A percentile compares a stretch with the other conserved stretches of the same genome.
Evolutionary conservation across 2,888 invertebrate species (phyloP).

Genomic region (Sesamia inferens): DNA sequence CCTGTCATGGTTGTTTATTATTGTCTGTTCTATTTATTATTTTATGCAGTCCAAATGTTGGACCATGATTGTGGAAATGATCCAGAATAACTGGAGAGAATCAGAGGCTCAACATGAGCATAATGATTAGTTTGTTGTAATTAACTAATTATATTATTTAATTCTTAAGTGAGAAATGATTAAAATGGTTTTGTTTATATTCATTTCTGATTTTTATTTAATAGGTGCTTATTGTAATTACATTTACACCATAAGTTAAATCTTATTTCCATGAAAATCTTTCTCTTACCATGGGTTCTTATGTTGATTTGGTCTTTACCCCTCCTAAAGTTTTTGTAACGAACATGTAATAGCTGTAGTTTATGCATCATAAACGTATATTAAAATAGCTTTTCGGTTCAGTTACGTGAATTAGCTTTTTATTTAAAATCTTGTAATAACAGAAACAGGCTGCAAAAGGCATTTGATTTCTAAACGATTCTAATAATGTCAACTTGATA

Average conservation of each 20-base stretch:
- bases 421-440: neutral
- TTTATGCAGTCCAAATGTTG: slow-evolving; percentile 94
- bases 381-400: neutral
- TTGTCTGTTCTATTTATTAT: slow-evolving; percentile 93
- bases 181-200: slow-evolving; percentile 32
- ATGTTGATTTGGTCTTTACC: neutral
- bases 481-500: slow-evolving; percentile 18
- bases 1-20: slow-evolving; percentile 96
- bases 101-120: slow-evolving; percentile 95
- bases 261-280: neutral
- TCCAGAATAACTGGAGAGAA: slow-evolving; percentile 96
- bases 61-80: slow-evolving; percentile 94
- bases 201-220: slow-evolving; percentile 10
- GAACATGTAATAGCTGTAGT: neutral
- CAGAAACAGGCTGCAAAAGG: neutral
- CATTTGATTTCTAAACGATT: slow-evolving; percentile 28
- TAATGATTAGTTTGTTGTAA: slow-evolving; percentile 87
- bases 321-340: neutral
- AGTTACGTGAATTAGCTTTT: neutral
- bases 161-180: slow-evolving; percentile 42
- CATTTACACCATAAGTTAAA: neutral
- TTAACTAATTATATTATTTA: too few relatives aligned
- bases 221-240: neutral
- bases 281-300: neutral
- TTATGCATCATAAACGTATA: neutral